Evolutionary conservation across 2,113 vertebrate species (phyloP).

Genomic region (Chlorodrepanis virens): DNA sequence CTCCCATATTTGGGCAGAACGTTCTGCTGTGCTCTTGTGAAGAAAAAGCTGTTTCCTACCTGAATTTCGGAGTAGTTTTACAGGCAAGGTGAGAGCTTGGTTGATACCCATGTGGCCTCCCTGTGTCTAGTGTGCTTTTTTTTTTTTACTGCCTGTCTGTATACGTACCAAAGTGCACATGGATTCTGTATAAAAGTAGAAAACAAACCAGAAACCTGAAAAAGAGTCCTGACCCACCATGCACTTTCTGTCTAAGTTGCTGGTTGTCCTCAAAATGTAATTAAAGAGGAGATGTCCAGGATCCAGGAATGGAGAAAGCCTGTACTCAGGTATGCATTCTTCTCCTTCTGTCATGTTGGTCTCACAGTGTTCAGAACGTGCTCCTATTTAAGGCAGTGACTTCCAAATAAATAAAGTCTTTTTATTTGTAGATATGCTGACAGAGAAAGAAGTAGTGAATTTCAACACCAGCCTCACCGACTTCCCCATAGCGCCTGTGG

Average conservation of each 20-base stretch:
- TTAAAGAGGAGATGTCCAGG: neutral
- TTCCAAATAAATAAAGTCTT: neutral
- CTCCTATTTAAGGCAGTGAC: neutral
- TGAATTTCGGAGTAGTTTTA: neutral
- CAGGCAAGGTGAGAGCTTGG: neutral
- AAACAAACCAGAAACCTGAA: neutral
- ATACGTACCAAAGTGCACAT: accelerated
- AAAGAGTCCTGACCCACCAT: neutral
- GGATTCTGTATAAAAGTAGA: neutral
- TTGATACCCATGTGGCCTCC: neutral
- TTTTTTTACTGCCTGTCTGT: neutral
- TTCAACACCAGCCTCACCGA: neutral
- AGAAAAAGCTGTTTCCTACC: neutral
- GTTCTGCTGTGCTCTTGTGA: neutral
- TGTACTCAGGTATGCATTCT: neutral
- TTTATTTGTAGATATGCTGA: neutral
- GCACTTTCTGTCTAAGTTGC: neutral
- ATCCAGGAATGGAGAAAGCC: neutral
- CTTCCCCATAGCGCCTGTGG: neutral
- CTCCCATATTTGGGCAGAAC: neutral
- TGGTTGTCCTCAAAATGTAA: neutral
- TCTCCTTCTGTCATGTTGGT: neutral
- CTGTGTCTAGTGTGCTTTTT: neutral
- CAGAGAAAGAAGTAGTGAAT: neutral
- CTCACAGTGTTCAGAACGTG: neutral